A percentile compares a stretch with the other conserved stretches of the same genome.
These are phyloP conservation scores for Sepiola atlantica DNA, from an alignment of 2,888 invertebrate species.

Conservation along the genomic window DNA sequence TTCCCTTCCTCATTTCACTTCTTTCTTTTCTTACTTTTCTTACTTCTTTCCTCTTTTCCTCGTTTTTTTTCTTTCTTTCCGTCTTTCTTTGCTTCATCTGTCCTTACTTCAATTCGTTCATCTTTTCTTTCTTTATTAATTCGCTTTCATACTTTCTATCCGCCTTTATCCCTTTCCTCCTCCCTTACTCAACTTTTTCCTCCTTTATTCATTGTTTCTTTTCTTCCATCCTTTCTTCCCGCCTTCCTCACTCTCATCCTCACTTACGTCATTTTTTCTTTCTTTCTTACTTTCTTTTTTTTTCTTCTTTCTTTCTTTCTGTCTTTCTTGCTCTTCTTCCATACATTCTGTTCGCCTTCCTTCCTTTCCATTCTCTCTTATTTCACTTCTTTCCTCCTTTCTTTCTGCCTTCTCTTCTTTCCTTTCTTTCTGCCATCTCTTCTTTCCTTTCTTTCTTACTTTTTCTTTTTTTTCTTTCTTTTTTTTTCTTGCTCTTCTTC, in stretches of 20 bases:
- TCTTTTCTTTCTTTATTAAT: background rate
- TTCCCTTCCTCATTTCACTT: background rate
- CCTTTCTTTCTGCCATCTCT: background rate
- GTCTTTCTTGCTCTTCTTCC: no score
- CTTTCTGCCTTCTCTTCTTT: background rate
- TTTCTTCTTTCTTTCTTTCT: background rate
- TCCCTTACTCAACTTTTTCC: background rate
- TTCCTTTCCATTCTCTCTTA: background rate
- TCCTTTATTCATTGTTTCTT: background rate
- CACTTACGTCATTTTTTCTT: background rate
- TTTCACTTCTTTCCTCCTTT: background rate
- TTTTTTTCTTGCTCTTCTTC: background rate
- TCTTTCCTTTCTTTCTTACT: background rate
- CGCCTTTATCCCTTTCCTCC: background rate
- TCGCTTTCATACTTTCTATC: background rate
- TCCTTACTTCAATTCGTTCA: background rate
- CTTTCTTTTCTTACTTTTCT: background rate
- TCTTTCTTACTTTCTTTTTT: background rate
- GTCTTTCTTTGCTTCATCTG: background rate
- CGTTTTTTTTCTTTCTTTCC: background rate
- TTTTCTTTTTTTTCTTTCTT: background rate
- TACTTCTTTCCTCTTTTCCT: background rate
- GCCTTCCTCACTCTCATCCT: no score
- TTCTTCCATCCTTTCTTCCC: no score
- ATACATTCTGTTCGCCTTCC: no score